These are phyloP conservation scores for Callyntrura sp. DNA, from an alignment of 2,888 invertebrate genomes.

Conservation along the genomic window DNA sequence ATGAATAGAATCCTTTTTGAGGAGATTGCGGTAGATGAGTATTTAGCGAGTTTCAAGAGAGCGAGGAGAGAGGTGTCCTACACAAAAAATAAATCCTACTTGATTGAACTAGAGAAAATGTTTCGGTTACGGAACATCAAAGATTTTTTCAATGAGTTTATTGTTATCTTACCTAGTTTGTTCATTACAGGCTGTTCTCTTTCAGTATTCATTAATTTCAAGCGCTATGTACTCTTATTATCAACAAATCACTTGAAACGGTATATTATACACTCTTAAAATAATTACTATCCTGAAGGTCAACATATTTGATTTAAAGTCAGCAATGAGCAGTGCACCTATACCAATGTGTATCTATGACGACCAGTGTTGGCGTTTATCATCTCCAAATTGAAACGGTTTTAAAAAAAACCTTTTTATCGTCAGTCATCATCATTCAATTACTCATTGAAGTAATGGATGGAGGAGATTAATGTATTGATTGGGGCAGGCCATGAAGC, in stretches of 20 bases:
- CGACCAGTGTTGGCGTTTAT: slow-evolving; percentile 11
- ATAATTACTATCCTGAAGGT: slow-evolving; percentile 45
- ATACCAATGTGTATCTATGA: slow-evolving; percentile 5
- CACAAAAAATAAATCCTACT: neutral
- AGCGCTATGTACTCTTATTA: slow-evolving; percentile 16
- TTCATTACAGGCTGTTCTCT: neutral
- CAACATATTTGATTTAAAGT: slow-evolving; percentile 26
- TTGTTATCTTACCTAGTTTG: neutral
- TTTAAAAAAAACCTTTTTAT: slow-evolving; percentile 59
- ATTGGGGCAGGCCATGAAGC: slow-evolving; percentile 14
- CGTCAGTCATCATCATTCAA: slow-evolving; percentile 72
- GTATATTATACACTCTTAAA: slow-evolving; percentile 41
- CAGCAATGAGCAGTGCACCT: neutral
- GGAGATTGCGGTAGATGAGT: neutral
- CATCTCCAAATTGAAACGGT: neutral
- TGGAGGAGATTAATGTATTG: slow-evolving; percentile 53
- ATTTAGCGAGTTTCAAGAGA: too few species aligned
- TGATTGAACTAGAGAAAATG: neutral
- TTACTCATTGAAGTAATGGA: slow-evolving; percentile 56
- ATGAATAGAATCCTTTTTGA: neutral
- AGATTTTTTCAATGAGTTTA: neutral
- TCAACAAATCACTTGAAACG: slow-evolving; percentile 36
- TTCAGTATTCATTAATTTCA: slow-evolving; percentile 9
- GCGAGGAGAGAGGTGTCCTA: neutral
- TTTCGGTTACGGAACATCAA: neutral